Base-by-base conservation (phyloP, 64 coral and sea anemone genomes). In the Catalaphyllia jardinei region DNA sequence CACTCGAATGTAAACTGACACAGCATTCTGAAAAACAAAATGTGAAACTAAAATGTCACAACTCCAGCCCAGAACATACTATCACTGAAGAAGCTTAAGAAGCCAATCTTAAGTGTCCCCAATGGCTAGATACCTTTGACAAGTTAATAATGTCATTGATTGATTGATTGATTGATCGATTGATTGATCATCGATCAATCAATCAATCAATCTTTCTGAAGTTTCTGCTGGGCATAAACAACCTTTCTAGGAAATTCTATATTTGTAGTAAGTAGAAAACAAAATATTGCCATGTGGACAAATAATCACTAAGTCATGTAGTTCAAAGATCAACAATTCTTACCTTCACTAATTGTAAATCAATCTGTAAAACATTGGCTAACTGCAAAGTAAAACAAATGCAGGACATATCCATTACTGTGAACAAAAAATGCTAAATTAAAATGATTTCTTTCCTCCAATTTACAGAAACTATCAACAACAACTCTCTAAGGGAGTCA, bases 261-360 rank as follows among this genome's bases (percentile, higher is more conserved):
- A 60, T 30, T 18, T 83, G 30, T 17, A 24, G 24, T 51, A 39
- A 54, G 18, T 12, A 10, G 4, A 39, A 76, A 54, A 50, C 18
- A 59, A 86, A 29, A 76, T 13, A 4, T 24, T 17, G 33, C 3
- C 33, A 35, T 35, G 12, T 6, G 15, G 0, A 19, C 2, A 29
- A 16, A 28, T 60, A 24, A 33, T 15, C 18, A 64, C 19, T 79
- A 4, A 14, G 13, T 18, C 54, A 30, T 17, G 35, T 57, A 57
- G 7, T 57, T 57, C 54, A 57, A 57, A 16, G 54, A 19, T 0
- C 7, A 54, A 17, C 24, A 78, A 30, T 54, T 52, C 72, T 46
- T 86, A 96, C 95, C 93, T 98, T 98, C 49, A 98, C 96, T 62
- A 98, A 78, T 61, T 98, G 96, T 69, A 98, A 78, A 87, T 98